Base-by-base conservation (phyloP, 35 echinoderm and acorn worm species). In the Chiridota heheva region DNA sequence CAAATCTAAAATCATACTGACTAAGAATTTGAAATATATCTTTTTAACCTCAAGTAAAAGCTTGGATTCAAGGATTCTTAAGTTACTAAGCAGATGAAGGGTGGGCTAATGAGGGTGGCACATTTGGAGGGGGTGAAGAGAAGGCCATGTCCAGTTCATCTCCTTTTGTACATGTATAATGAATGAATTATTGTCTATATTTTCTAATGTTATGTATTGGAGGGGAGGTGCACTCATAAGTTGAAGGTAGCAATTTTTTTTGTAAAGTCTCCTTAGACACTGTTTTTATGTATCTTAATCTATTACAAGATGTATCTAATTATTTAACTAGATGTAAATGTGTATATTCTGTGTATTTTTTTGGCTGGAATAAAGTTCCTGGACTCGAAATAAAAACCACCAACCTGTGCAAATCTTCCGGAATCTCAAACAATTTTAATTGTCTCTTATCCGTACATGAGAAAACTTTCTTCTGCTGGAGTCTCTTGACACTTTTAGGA, bases 371-470 rank as follows among this genome's bases (percentile, higher is more conserved):
- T 18, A 5, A 1, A 28, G 20, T 7, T 24, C 31, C 18, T 69
- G 33, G 2, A 36, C 7, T n/a, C 8, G 47, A 8, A 51, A 51
- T 51, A 51, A 51, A n/a, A 51, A n/a, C 8, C n/a, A 79, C 47
- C 53, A 20, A 82, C 79, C 40, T 82, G 38, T 82, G 79, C 6
- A 67, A 63, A 13, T 67, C 63, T 68, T 31, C 43, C n/a, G 79
- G 63, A 32, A 82, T 82, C 3, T 82, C 79, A 82, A 53, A 82
- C 79, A 82, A 27, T 55, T 82, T 82, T 45, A 82, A 29, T 56
- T 44, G 41, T 44, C 69, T 82, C 40, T 55, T 82, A 36, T 82
- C 61, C 18, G 40, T 65, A 68, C 20, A 42, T 34, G 79, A 68
- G 5, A 82, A 60, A 16, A 74, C 70, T 74, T 32, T 42, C 40